Evolutionary conservation across 2,113 vertebrate genomes (phyloP), one percentile per base, ranked within the genome.

Genomic region (Turdus rufiventris): DNA sequence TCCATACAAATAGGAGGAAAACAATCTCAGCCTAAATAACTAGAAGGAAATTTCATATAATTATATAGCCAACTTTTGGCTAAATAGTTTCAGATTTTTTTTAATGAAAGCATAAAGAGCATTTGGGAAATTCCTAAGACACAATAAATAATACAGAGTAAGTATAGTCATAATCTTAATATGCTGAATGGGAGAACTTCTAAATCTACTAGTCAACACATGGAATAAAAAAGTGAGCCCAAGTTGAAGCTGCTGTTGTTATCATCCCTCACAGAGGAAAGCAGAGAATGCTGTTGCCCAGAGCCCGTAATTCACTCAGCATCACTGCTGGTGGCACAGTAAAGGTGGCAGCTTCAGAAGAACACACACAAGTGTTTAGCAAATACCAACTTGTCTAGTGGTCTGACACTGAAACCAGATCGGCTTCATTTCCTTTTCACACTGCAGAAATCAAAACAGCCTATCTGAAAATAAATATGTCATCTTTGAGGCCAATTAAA

Each of bases 261-360:
- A 33, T 25, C 68, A 58, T 34, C 10, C 19, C 1, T 1, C 42
- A 58, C 20, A 40, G 38, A 82, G 40, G 7, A 72, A 16, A 73
- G 62, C 45, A 93, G 33, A 73, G 34, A 48, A 45, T 0, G 2
- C 34, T 0, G 3, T 1, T 63, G 43, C 43, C 29, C 51, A 48
- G n/a, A n/a, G 25, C 7, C 38, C 2, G 0, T 25, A 74, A 53
- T 38, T 62, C 0, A 0, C 15, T 18, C 47, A 85, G 54, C 40
- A 42, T 47, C 3, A 0, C n/a, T 45, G 21, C 28, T 1, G 3
- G 61, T 85, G 68, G 38, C 45, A 53, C 0, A 0, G 23, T 8
- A 58, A 83, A 83, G 45, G 34, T 72, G 66, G 26, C 15, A 80
- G 53, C 78, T 80, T 43, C 56, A 88, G 51, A 70, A 68, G 65